Conservation (phyloP, 2,888 invertebrate species). For the Carterocephalus palaemon region DNA sequence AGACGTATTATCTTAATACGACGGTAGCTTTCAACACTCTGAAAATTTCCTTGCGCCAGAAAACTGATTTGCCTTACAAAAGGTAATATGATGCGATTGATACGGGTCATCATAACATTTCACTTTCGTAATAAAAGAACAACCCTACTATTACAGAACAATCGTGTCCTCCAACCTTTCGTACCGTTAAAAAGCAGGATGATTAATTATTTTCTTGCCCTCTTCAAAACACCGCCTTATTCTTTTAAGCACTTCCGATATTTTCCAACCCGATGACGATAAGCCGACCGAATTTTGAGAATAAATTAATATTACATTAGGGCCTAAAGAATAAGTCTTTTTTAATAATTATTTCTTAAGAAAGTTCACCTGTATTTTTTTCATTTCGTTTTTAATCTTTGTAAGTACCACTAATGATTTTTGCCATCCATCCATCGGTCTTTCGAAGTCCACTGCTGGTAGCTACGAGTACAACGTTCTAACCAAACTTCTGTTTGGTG, state of each 20-base stretch:
- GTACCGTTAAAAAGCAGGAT: slow-evolving; percentile 68
- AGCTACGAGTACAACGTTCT: too few relatives aligned
- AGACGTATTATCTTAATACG: slow-evolving; percentile 68
- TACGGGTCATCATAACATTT: slow-evolving; percentile 33
- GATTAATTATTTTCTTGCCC: slow-evolving; percentile 77
- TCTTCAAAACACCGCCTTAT: slow-evolving; percentile 76
- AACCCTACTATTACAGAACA: slow-evolving; percentile 68
- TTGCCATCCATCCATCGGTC: too few relatives aligned
- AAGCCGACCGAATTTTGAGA: slow-evolving; percentile 67
- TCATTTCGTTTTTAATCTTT: too few relatives aligned
- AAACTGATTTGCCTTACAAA: slow-evolving; percentile 8
- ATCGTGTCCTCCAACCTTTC: slow-evolving; percentile 73
- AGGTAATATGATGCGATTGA: slow-evolving; percentile 6
- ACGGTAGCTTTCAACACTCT: slow-evolving; percentile 49
- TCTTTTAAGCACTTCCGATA: slow-evolving; percentile 77
- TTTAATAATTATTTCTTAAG: slow-evolving; percentile 25
- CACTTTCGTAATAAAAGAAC: slow-evolving; percentile 57
- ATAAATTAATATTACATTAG: slow-evolving; percentile 74
- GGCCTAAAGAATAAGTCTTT: slow-evolving; percentile 43
- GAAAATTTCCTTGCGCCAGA: slow-evolving; percentile 28
- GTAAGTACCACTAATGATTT: too few relatives aligned
- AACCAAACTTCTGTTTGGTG: too few relatives aligned
- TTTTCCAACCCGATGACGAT: slow-evolving; percentile 74
- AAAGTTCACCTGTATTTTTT: neutral
- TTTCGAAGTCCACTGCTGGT: too few relatives aligned